Conservation (phyloP, 2,888 invertebrate species). For the Catocala fraxini region DNA sequence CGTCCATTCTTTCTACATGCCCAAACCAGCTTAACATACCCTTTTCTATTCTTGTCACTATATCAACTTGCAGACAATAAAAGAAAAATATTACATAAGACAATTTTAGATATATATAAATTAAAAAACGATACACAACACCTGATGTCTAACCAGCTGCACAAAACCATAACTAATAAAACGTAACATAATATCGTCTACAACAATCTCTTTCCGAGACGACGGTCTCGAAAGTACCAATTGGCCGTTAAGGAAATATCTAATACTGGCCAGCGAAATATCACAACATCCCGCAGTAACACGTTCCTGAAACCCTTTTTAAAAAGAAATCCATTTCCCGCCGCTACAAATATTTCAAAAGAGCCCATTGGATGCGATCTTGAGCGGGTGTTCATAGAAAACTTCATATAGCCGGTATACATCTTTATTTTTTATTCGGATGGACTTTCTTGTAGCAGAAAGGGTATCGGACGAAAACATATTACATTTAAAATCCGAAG, state of each 20-base stretch:
- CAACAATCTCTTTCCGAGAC: neutral
- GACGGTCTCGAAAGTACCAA: neutral
- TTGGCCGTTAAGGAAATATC: neutral
- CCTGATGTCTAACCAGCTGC: too few relatives aligned
- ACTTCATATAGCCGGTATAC: neutral
- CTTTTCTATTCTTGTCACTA: too few relatives aligned
- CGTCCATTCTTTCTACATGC: too few relatives aligned
- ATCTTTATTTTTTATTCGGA: neutral
- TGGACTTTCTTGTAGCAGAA: neutral
- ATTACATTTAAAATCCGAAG: too few relatives aligned
- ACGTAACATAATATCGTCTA: neutral
- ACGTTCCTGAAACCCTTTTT: slow-evolving; percentile 2
- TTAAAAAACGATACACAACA: too few relatives aligned
- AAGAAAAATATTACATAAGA: too few relatives aligned
- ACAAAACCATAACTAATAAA: neutral
- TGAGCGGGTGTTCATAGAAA: neutral
- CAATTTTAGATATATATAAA: too few relatives aligned
- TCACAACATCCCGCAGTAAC: neutral
- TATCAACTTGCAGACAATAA: too few relatives aligned
- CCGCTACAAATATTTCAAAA: slow-evolving; percentile 20
- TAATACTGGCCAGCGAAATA: neutral
- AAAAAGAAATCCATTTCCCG: slow-evolving; percentile 15
- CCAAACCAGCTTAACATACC: too few relatives aligned
- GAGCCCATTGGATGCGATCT: slow-evolving; percentile 14
- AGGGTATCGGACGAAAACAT: neutral